A percentile compares a stretch with the other conserved stretches of the same genome.
Conservation (phyloP, 2,113 vertebrate species). For the Brevimyrus niger region DNA sequence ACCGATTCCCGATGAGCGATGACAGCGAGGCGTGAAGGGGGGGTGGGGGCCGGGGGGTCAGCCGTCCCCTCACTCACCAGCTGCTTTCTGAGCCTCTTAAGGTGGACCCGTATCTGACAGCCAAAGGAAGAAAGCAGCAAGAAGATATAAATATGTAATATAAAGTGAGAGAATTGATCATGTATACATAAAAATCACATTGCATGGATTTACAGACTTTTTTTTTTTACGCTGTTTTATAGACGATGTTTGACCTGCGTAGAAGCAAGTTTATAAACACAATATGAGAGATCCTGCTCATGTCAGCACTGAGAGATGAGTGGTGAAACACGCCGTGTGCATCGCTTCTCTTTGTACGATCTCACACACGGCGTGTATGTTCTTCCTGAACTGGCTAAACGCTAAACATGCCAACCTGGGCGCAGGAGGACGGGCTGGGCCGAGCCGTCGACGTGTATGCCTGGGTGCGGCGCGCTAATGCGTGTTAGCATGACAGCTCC, state of each 20-base stretch:
- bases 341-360: not conserved
- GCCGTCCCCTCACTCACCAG: not conserved
- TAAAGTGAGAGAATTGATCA: not conserved
- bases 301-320: not conserved
- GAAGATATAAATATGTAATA: not conserved
- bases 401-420: not conserved
- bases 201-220: not conserved
- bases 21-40: not conserved
- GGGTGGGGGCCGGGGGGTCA: not conserved
- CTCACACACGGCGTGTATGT: not conserved
- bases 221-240: not conserved
- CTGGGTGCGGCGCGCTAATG: conserved; percentile 63
- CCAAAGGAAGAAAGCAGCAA: not conserved
- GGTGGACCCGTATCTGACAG: not conserved
- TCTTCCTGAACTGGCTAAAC: not conserved
- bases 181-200: not conserved
- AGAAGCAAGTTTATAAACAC: not conserved
- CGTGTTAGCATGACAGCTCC: conserved; percentile 67
- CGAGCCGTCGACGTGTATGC: conserved; percentile 8
- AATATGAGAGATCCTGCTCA: not conserved
- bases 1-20: not conserved
- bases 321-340: not conserved
- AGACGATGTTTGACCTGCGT: not conserved
- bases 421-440: not conserved
- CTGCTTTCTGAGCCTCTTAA: not conserved